These are phyloP conservation scores for Pseudopipra pipra DNA, from an alignment of 2,113 vertebrate genomes.

Conservation along the genomic window DNA sequence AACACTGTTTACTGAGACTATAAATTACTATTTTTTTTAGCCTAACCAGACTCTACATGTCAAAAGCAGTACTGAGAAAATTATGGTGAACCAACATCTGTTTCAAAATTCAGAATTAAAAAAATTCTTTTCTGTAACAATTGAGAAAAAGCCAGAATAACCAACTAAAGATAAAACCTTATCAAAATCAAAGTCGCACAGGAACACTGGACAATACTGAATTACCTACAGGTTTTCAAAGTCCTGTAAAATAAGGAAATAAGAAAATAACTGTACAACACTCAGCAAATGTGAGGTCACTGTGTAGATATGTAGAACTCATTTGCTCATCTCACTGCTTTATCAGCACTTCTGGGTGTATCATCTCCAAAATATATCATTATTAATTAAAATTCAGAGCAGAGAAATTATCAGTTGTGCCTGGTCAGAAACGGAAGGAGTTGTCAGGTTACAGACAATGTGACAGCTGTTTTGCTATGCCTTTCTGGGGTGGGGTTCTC, in stretches of 20 bases:
- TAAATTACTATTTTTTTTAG: constrained; percentile 35
- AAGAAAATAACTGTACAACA: neutral
- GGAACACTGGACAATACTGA: neutral
- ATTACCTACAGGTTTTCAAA: neutral
- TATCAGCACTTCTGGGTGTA: neutral
- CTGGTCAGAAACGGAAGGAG: neutral
- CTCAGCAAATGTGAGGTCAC: neutral
- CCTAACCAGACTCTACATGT: constrained; percentile 18
- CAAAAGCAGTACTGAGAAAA: neutral
- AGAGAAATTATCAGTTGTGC: neutral
- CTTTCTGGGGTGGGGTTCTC: neutral
- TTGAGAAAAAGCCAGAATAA: neutral
- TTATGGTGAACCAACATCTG: neutral
- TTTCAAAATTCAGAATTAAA: neutral
- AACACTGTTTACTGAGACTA: constrained; percentile 49
- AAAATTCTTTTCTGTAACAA: neutral
- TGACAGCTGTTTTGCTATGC: neutral
- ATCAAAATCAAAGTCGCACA: neutral
- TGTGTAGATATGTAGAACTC: neutral
- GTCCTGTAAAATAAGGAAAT: too few species aligned
- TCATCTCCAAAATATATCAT: neutral
- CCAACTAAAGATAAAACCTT: neutral
- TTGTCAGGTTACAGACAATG: neutral
- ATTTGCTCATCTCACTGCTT: neutral
- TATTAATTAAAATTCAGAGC: neutral